Evolutionary conservation across 37 sponge, comb jelly and placozoan species (phyloP), one percentile per base, ranked within the genome.

Genomic region (Hormiphora californensis): DNA sequence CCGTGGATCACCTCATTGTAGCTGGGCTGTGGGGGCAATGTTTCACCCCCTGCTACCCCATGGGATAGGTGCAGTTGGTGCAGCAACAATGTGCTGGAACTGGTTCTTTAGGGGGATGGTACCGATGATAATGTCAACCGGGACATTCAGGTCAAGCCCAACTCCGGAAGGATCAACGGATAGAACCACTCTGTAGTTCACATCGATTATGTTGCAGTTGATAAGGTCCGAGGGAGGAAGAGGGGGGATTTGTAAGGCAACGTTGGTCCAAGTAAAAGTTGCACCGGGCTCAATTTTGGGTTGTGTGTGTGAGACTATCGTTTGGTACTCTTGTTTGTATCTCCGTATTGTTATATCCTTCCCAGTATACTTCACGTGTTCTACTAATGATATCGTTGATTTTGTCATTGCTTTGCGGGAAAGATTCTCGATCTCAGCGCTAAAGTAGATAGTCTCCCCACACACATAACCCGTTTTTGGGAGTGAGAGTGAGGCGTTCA

Each of bases 1-100:
- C 61, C 61, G 61, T 57, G 61, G 3, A 12, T 30, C 61, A 57
- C 61, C n/a, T 57, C 61, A 4, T 30, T 30, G 21, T 57, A 57
- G 22, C 61, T 57, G n/a, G 61, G 61, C n/a, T 23, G 61, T 5
- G 61, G 61, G n/a, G 61, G 61, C n/a, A 30, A 23, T 15, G 22
- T 5, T 30, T 5, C 17, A 19, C 17, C 61, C n/a, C 61, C 23
- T 49, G 15, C 15, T 49, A 15, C 53, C 3, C 30, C 30, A 15
- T 4, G n/a, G 17, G 61, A 4, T 15, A 30, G 30, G n/a, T n/a
- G n/a, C n/a, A n/a, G n/a, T n/a, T n/a, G n/a, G n/a, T n/a, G n/a
- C n/a, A n/a, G n/a, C n/a, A n/a, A n/a, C n/a, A 30, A 57, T 57
- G 61, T 57, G 61, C n/a, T 57, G 61, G 61, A 28, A 57, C 61